phyloP scores from a whole-genome alignment of 1,140 invertebrate genomes.

The Trachymyrmex septentrionalis region DNA sequence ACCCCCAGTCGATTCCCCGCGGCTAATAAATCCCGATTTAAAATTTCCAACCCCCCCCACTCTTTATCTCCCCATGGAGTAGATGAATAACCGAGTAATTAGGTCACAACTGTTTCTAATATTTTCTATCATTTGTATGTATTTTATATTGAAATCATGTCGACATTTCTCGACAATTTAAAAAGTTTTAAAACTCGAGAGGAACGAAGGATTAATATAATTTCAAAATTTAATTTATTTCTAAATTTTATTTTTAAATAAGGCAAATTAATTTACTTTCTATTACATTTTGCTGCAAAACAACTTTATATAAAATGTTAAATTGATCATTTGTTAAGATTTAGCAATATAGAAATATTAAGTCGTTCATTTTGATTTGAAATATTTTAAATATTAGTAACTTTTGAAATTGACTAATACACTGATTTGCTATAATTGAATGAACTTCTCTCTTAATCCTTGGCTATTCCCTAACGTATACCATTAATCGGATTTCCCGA shows the following conservation, averaged over 20 bases:
- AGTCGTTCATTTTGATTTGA: neutral
- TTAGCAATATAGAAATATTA: neutral
- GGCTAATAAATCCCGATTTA: conserved; percentile 83
- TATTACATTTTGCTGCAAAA: neutral
- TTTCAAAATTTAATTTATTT: neutral
- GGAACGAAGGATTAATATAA: neutral
- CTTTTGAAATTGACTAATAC: neutral
- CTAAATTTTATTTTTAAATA: neutral
- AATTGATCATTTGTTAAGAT: neutral
- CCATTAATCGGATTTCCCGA: conserved; percentile 4
- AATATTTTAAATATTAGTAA: neutral
- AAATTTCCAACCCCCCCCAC: conserved; percentile 76
- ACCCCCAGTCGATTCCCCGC: conserved; percentile 80
- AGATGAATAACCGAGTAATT: conserved; percentile 43
- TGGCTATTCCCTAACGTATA: neutral
- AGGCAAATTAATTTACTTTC: neutral
- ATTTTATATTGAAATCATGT: conserved; percentile 17
- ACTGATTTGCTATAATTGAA: neutral
- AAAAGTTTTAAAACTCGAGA: neutral
- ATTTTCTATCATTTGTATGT: neutral
- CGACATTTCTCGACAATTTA: neutral
- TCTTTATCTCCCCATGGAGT: neutral
- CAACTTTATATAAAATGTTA: neutral
- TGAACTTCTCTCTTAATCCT: conserved; percentile 13
- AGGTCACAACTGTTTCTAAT: conserved; percentile 32